Evolutionary conservation across 2,797 vertebrate species (phyloP), one percentile per base, ranked within the genome.

Genomic region (Melanotaenia maccullochi): DNA sequence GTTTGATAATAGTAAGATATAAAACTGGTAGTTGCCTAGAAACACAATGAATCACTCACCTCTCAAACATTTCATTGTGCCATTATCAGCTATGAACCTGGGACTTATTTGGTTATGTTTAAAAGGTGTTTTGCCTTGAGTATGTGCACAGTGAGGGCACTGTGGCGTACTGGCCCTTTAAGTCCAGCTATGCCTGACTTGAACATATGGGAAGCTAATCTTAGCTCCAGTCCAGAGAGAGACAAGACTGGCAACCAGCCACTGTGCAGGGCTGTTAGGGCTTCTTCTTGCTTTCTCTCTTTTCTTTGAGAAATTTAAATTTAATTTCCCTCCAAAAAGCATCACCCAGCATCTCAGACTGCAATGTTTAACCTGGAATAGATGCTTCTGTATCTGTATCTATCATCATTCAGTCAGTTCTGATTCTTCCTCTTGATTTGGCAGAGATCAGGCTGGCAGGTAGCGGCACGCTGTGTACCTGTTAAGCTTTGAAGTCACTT

Each of bases 161-260:
- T n/a, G 67, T 49, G 60, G 24, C 9, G 68, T 25, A 54, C 90
- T 94, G 92, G 79, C 94, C 91, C 94, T 95, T 95, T 94, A 95
- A 95, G 87, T 83, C 69, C 22, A 83, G 90, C 89, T 90, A 81
- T 52, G 89, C 89, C 92, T 91, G 90, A 88, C 81, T 90, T 82
- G 86, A 93, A 93, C 95, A 95, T 95, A 94, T 94, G 94, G 93
- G 89, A 90, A 94, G 92, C 93, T 95, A 95, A 95, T 95, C 94
- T 95, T 95, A 95, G 94, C 92, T 82, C 61, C 51, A 81, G 88
- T 92, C 92, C 88, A 88, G 92, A 80, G 93, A 93, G 93, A 93
- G 89, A 92, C 88, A 91, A 90, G 84, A 82, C 91, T 94, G 94
- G 93, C 93, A 90, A 68, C 60, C 63, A 72, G 90, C 94, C 94